Base-by-base conservation (phyloP, 1,140 invertebrate genomes). In the Apolygus lucorum region DNA sequence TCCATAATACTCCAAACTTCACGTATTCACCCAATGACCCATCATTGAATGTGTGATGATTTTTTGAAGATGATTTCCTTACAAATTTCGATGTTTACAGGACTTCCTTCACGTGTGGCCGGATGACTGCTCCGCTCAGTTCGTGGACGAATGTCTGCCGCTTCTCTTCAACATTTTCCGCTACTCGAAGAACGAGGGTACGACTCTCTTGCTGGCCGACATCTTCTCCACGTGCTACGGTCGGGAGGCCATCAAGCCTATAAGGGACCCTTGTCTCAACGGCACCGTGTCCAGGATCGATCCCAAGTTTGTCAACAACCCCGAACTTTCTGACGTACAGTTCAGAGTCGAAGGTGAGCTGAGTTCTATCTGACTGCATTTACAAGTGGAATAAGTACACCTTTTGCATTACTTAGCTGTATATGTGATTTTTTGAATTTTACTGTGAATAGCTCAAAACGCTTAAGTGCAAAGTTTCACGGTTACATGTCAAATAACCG, bases 291-390 rank as follows among this genome's bases (percentile, higher is more conserved):
- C 90, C 0, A 82, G 90, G 65, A 93, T 93, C 71, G 92, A 94
- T 81, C 90, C 91, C 0, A 91, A 92, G 75, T 95, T 93, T 81
- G 91, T 95, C 63, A 95, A 95, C 79, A 95, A 95, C 81, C 90
- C 91, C 0, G 92, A 93, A 75, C 82, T 95, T 13, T 91, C 90
- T 73, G 93, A 95, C 79, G 91, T 95, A 24, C 92, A 92, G 71
- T 95, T 95, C 77, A 84, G 91, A 75, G 92, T 96, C 11, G 92
- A 95, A 80, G 91, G 91, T 49, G 17, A 11, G 34, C n/a, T n/a
- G n/a, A n/a, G n/a, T n/a, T n/a, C n/a, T n/a, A n/a, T n/a, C n/a
- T n/a, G n/a, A n/a, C n/a, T n/a, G n/a, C n/a, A n/a, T n/a, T n/a
- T n/a, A n/a, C n/a, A n/a, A n/a, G n/a, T n/a, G n/a, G n/a, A n/a